Evolutionary conservation across 2,113 vertebrate species (phyloP).

Genomic region (Peromyscus maniculatus): DNA sequence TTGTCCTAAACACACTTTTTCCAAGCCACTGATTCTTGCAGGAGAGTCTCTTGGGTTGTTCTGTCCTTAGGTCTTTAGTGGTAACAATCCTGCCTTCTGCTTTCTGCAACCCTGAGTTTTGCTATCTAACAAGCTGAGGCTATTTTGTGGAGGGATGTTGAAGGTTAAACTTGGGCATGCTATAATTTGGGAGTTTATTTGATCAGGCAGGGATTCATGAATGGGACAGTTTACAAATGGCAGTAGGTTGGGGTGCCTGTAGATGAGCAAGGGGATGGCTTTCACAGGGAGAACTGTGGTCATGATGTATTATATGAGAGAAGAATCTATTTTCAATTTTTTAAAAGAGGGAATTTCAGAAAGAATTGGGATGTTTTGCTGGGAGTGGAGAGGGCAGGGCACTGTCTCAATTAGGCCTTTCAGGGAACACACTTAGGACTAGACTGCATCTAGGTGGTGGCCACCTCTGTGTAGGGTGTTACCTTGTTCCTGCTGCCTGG

Average conservation of each 20-base stretch:
- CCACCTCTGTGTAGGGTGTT: background rate
- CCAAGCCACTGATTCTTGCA: background rate
- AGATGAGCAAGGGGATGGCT: background rate
- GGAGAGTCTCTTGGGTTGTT: background rate
- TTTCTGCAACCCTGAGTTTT: background rate
- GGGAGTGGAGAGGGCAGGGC: background rate
- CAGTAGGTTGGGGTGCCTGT: background rate
- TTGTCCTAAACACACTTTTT: background rate
- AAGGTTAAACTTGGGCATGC: background rate
- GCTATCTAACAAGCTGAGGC: background rate
- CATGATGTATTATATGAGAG: background rate
- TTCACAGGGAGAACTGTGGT: background rate
- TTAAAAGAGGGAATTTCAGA: background rate
- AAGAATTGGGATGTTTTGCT: background rate
- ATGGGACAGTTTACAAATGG: background rate
- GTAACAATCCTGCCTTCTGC: background rate
- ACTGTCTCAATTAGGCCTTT: background rate
- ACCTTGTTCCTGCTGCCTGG: background rate
- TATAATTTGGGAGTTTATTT: background rate
- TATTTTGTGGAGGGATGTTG: background rate
- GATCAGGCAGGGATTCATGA: background rate
- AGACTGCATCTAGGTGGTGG: background rate
- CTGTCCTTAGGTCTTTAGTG: background rate
- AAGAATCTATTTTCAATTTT: background rate
- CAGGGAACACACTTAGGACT: background rate